phyloP scores from a whole-genome alignment of 2,888 invertebrate species.

The Asteroscopus sphinx region DNA sequence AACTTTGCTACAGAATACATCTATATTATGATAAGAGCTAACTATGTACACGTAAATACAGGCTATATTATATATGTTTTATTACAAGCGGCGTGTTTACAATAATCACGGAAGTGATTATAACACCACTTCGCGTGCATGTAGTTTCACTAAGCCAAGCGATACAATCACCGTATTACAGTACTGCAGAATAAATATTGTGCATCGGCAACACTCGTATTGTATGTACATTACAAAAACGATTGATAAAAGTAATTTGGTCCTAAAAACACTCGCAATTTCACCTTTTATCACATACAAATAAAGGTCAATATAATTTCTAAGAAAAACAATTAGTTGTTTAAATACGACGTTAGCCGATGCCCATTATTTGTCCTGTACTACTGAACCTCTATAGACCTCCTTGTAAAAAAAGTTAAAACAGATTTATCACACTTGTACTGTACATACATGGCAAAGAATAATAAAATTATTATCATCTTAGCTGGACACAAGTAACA shows the following conservation, averaged over 20 bases:
- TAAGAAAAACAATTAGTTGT: too few relatives aligned
- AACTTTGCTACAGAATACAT: slow-evolving; percentile 68
- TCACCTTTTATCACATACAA: too few relatives aligned
- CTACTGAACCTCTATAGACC: too few relatives aligned
- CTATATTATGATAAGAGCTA: slow-evolving; percentile 67
- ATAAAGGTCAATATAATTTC: too few relatives aligned
- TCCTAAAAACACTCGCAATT: too few relatives aligned
- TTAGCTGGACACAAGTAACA: slow-evolving; percentile 62
- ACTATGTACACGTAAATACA: slow-evolving; percentile 79
- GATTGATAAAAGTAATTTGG: too few relatives aligned
- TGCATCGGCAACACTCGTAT: too few relatives aligned
- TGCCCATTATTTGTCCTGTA: too few relatives aligned
- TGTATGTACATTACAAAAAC: too few relatives aligned
- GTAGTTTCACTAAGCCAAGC: slow-evolving; percentile 67
- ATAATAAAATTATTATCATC: slow-evolving; percentile 65
- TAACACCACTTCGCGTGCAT: slow-evolving; percentile 81
- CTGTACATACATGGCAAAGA: slow-evolving; percentile 84
- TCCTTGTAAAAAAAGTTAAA: slow-evolving; percentile 52
- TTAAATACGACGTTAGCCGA: too few relatives aligned
- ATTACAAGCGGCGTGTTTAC: slow-evolving; percentile 72
- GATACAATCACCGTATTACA: slow-evolving; percentile 58
- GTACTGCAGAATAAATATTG: too few relatives aligned
- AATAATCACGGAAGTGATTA: slow-evolving; percentile 80
- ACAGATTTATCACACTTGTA: slow-evolving; percentile 82
- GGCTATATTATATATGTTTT: slow-evolving; percentile 68